Evolutionary conservation across 2,797 vertebrate genomes (phyloP), one percentile per base, ranked within the genome.

Genomic region (Eupleurogrammus muticus): DNA sequence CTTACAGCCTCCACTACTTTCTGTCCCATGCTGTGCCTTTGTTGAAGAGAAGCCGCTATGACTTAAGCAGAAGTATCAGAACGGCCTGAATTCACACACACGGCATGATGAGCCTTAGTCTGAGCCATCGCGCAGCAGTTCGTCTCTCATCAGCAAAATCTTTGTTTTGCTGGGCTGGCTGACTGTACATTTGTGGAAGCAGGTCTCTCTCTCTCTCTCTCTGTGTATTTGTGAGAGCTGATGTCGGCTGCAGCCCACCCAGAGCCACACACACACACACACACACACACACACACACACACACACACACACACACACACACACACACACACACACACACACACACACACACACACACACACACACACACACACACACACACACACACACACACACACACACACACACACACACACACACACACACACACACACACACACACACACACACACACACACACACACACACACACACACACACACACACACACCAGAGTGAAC

Each of bases 121-220:
- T 75, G 70, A 82, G 76, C 56, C 54, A 57, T 42, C 56, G 75
- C 75, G 72, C 71, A 81, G 57, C 56, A 60, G 80, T 75, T 80
- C 78, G 67, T 53, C 73, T 63, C 52, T 72, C 83, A 89, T 86
- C 88, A 90, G 87, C 89, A 90, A 32, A 88, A 85, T 77, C 68
- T 60, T 80, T 89, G 79, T 83, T 63, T 54, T 83, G 48, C 79
- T 79, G 74, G 85, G 63, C 50, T 21, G 78, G 40, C 50, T 58
- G 70, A 48, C 38, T 49, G 40, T 50, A 24, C 35, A 57, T 56
- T 56, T 61, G 34, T 42, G 51, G 23, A 16, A 34, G 47, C 20
- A 40, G 17, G 58, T 51, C 53, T 36, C 46, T 61, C 53, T 58
- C 44, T 36, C 54, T 66, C 53, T 46, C 58, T 49, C 56, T 35